Conservation (phyloP, 2,113 vertebrate species). For the Bubo blakistoni region DNA sequence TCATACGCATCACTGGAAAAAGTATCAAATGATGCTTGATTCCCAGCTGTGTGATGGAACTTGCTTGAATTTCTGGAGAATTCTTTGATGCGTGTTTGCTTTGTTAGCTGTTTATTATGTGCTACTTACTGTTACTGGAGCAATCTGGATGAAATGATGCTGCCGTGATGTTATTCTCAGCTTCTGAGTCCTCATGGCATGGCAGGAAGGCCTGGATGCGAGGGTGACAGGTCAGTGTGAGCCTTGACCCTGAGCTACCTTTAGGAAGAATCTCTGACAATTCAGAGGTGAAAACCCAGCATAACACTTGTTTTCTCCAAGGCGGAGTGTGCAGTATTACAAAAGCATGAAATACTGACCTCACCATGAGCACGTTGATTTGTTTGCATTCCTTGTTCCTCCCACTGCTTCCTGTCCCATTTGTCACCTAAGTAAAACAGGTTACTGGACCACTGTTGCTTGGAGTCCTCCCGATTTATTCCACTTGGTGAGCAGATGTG, state of each 20-base stretch:
- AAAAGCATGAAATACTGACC: neutral
- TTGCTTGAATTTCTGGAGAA: neutral
- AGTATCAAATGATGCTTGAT: neutral
- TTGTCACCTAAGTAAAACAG: neutral
- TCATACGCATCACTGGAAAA: neutral
- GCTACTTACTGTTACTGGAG: neutral
- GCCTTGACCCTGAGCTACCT: neutral
- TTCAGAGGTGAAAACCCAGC: neutral
- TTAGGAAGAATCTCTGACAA: neutral
- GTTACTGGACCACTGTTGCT: constrained; percentile 47
- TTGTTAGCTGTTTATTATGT: neutral
- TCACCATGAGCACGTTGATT: neutral
- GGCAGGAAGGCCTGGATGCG: neutral
- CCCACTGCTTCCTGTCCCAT: neutral
- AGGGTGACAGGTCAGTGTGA: neutral
- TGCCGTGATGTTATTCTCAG: neutral
- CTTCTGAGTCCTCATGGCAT: neutral
- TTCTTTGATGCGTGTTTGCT: neutral
- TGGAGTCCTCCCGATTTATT: constrained; percentile 49
- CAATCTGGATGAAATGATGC: neutral
- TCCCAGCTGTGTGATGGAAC: neutral
- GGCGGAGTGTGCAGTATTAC: neutral
- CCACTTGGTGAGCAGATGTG: constrained; percentile 73
- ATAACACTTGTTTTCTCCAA: neutral
- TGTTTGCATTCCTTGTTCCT: neutral